These are phyloP conservation scores for Eurytoma adleriae DNA, from an alignment of 2,888 invertebrate genomes.

Conservation along the genomic window DNA sequence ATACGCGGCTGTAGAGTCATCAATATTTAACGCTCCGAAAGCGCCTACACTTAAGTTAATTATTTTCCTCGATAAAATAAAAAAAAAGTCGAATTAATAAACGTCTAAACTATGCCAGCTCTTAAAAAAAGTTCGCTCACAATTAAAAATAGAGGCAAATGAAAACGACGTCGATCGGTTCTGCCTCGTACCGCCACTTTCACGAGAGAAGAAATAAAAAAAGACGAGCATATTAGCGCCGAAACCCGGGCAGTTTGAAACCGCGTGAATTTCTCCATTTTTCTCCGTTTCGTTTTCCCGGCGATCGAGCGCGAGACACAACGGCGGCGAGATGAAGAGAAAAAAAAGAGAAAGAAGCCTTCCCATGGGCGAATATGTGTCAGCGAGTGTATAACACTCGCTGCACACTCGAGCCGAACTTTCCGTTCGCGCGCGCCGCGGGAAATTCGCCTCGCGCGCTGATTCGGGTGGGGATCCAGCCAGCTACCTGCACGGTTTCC, in stretches of 20 bases:
- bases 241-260: too few relatives aligned
- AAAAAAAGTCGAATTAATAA: too few relatives aligned
- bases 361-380: slow-evolving; percentile 1
- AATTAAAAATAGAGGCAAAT: too few relatives aligned
- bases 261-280: neutral
- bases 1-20: too few relatives aligned
- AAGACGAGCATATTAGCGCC: too few relatives aligned
- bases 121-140: too few relatives aligned
- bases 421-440: slow-evolving; percentile 1
- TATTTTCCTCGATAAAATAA: too few relatives aligned
- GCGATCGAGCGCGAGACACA: neutral
- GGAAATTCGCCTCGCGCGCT: neutral
- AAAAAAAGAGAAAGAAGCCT: slow-evolving; percentile 6
- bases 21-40: too few relatives aligned
- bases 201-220: too few relatives aligned
- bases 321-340: neutral
- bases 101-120: neutral
- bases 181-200: too few relatives aligned
- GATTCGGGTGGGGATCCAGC: neutral
- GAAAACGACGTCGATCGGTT: too few relatives aligned
- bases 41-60: too few relatives aligned
- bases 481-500: neutral
- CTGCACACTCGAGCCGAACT: slow-evolving; percentile 3
- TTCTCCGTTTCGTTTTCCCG: neutral
- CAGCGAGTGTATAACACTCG: neutral